phyloP scores from a whole-genome alignment of 2,797 vertebrate species.

The Danio tinwini region DNA sequence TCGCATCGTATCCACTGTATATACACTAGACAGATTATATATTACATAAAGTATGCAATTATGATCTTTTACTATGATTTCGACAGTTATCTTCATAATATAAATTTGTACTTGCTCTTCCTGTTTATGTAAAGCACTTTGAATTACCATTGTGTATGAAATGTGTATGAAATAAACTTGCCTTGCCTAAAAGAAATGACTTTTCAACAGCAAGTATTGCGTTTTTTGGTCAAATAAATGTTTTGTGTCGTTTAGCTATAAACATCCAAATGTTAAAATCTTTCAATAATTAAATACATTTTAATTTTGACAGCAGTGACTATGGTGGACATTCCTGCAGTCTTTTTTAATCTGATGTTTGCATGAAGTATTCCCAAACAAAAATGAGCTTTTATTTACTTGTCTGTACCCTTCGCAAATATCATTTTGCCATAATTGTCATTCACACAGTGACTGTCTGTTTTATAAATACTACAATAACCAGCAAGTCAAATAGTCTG shows the following conservation, averaged over 20 bases:
- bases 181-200: too few species aligned
- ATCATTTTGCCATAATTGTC: not conserved
- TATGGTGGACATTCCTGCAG: not conserved
- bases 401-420: conserved; percentile 5
- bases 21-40: not conserved
- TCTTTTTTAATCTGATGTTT: not conserved
- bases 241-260: not conserved
- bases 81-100: not conserved
- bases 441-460: conserved; percentile 6
- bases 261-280: not conserved
- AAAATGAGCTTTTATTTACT: conserved; percentile 33
- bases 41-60: not conserved
- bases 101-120: not conserved
- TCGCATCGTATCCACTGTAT: not conserved
- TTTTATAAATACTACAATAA: conserved; percentile 2
- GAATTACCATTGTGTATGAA: too few species aligned
- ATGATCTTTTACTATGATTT: not conserved
- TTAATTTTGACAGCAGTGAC: not conserved
- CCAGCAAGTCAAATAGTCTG: not conserved
- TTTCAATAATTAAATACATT: not conserved
- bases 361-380: not conserved
- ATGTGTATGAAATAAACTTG: too few species aligned
- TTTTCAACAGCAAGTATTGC: too few species aligned
- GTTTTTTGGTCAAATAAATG: not conserved
- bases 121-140: not conserved